Evolutionary conservation across 1,140 invertebrate genomes (phyloP), one percentile per base, ranked within the genome.

Genomic region (Drepana arcuata): DNA sequence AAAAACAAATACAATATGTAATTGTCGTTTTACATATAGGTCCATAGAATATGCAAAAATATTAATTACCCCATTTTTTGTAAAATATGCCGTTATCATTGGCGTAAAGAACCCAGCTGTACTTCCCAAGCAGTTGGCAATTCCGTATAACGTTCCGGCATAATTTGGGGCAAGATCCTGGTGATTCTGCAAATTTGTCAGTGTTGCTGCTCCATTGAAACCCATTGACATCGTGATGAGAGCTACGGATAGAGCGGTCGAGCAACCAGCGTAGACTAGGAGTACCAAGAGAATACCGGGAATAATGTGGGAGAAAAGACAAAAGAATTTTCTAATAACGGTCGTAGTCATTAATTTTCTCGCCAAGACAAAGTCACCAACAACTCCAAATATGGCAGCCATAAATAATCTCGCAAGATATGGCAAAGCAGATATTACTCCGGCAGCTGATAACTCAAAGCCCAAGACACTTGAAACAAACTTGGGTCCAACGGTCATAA

Each of bases 401-500:
- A 88, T 78, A 1, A 88, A 48, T 21, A 92, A 59, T 57, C 90
- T 84, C 6, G 88, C 85, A 28, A 92, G 84, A 42, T 91, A 90
- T 1, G 91, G 90, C 25, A 91, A 50, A 7, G 90, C 88, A n/a
- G 90, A 89, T 28, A 92, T 71, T n/a, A 87, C 74, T 21, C 91
- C 90, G 30, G 90, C 89, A 40, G 89, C 80, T 57, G 91, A 87
- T 35, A 97, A 85, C 51, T 96, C 86, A 49, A 95, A 96, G 35
- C 93, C 91, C 7, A 98, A 84, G 7, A 95, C 91, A 41, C 77
- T 75, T 18, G 92, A 89, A 48, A 97, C 89, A 68, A 95, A 98
- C 36, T 93, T 95, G 0, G 96, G 96, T 2, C 96, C 90, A 31
- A 92, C 91, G 0, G 92, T 96, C 42, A 97, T 87, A 48, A 97